Evolutionary conservation across 1,140 invertebrate genomes (phyloP).

Genomic region (Anadara kagoshimensis): DNA sequence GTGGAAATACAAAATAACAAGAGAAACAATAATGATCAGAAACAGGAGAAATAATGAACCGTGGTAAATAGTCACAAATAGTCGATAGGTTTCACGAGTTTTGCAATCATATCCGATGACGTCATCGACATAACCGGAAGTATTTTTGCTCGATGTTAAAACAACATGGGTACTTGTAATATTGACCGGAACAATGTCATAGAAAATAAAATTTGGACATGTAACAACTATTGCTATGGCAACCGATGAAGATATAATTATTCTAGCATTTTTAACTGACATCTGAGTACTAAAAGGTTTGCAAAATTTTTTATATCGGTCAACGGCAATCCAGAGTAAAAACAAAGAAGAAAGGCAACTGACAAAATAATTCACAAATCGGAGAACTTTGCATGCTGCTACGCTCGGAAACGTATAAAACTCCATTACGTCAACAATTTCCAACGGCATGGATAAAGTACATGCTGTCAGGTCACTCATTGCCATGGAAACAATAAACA

Average conservation of each 20-base stretch:
- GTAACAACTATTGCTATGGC: conserved; percentile 21
- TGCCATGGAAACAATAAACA: conserved; percentile 41
- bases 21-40: no score
- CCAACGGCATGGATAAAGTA: conserved; percentile 43
- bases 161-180: no score
- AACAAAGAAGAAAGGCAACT: conserved; percentile 37
- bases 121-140: no score
- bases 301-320: conserved; percentile 45
- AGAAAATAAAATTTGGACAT: conserved; percentile 36
- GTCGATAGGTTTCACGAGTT: neutral
- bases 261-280: conserved; percentile 24
- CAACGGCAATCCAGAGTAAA: conserved; percentile 41
- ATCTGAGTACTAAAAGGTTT: conserved; percentile 33
- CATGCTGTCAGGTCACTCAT: conserved; percentile 42
- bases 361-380: conserved; percentile 43
- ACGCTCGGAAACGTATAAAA: conserved; percentile 42
- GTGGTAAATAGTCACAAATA: no score
- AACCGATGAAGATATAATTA: conserved; percentile 6
- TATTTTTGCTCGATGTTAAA: no score
- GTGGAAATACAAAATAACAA: no score
- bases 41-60: no score
- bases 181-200: conserved; percentile 3
- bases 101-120: conserved; percentile 43
- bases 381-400: conserved; percentile 39
- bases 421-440: conserved; percentile 42